Percentiles rank a stretch among this genome's conserved stretches.
phyloP scores from a whole-genome alignment of 1,140 invertebrate species.

The roundworm (Caenorhabditis elegans) region DNA sequence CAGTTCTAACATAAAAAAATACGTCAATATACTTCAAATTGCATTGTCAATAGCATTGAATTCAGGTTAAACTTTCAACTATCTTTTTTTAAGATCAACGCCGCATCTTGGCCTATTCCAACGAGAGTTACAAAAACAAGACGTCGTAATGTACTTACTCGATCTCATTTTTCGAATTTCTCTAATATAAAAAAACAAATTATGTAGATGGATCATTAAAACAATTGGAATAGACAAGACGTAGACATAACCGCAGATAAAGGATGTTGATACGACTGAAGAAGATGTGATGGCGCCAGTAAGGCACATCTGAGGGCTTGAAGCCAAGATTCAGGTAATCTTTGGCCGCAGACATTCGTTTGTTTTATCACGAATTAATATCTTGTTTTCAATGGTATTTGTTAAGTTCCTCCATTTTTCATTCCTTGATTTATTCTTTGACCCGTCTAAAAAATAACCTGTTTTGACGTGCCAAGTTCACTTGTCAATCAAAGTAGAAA shows the following conservation, averaged over 20 bases:
- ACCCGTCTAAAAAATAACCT: not conserved
- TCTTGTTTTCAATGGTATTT: not conserved
- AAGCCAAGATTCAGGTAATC: not conserved
- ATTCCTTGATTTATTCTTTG: slow-evolving; percentile 4
- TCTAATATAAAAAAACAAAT: slow-evolving; percentile 13
- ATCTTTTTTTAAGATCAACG: not conserved
- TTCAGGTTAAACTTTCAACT: not conserved
- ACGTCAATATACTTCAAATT: no score
- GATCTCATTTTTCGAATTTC: not conserved
- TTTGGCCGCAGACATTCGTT: not conserved
- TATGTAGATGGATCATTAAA: slow-evolving; percentile 15
- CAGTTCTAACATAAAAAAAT: no score
- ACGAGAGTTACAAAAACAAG: slow-evolving; percentile 11
- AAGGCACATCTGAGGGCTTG: not conserved
- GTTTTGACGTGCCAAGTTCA: not conserved
- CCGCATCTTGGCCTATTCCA: not conserved
- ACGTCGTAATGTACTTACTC: not conserved
- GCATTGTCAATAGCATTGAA: not conserved
- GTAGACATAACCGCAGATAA: not conserved
- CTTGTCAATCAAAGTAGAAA: slow-evolving; percentile 13
- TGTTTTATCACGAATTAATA: not conserved
- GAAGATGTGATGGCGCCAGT: slow-evolving; percentile 1
- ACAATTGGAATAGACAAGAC: slow-evolving; percentile 26
- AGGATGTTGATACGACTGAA: slow-evolving; percentile 23
- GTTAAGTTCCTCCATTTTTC: not conserved